Evolutionary conservation across 2,888 invertebrate genomes (phyloP).

Genomic region (Ametastegia equiseti): DNA sequence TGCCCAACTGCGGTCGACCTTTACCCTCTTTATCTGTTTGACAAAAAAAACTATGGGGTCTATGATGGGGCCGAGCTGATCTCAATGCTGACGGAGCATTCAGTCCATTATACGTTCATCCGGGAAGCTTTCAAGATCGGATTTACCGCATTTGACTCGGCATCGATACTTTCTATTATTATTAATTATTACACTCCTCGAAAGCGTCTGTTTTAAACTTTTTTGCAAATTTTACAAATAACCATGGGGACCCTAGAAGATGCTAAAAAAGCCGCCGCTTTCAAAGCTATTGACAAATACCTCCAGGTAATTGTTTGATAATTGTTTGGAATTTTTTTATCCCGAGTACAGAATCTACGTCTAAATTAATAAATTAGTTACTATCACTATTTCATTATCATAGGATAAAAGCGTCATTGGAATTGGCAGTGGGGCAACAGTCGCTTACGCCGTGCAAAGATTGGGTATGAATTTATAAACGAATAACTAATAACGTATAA

Average conservation of each 20-base stretch:
- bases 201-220: not conserved
- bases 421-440: conserved; percentile 96
- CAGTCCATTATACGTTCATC: not conserved
- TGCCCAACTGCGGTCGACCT: too few species aligned
- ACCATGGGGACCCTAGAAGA: conserved; percentile 73
- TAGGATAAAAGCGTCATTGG: conserved; percentile 87
- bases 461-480: conserved; percentile 78
- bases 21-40: too few species aligned
- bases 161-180: too few species aligned
- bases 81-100: not conserved
- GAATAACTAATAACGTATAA: not conserved
- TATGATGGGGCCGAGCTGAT: too few species aligned
- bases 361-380: too few species aligned
- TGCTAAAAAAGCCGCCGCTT: conserved; percentile 64
- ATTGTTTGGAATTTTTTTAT: not conserved
- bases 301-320: conserved; percentile 25
- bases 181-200: not conserved
- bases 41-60: not conserved
- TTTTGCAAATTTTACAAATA: not conserved
- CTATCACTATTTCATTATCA: conserved; percentile 53
- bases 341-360: too few species aligned
- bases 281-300: conserved; percentile 7
- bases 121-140: not conserved
- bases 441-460: conserved; percentile 94
- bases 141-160: too few species aligned